Evolutionary conservation across 2,797 vertebrate genomes (phyloP), one percentile per base, ranked within the genome.

Genomic region (Phalloptychus januarius): DNA sequence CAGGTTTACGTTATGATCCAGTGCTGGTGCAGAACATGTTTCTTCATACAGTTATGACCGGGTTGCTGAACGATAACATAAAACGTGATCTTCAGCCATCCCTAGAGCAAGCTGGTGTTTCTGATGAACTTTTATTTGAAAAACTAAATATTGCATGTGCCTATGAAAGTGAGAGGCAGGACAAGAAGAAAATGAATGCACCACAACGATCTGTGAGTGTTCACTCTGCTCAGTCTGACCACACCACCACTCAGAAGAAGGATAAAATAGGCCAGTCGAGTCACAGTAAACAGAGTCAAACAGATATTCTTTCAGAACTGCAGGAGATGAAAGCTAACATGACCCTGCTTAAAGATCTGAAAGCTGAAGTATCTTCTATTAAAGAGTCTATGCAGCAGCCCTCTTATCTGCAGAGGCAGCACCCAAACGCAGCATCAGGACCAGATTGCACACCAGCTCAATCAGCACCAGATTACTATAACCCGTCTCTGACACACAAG

Each of bases 1-100:
- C 61, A 54, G 72, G 48, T 16, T 38, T 83, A 18, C 54, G 48
- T 33, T 81, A 81, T 56, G 58, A 86, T 18, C 71, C 75, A 36
- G 46, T 1, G 0, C 48, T 76, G 4, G 77, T 74, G 7, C 78
- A 83, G 38, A 83, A 33, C 23, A 52, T 80, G 78, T 83, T 83
- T 1, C 33, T 80, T 10, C 70, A 76, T 3, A 71, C 73, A 7
- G 76, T 81, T 2, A 52, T 81, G 5, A 81, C 81, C 0, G 44
- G 71, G 12, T 11, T 82, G 38, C 72, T 71, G 16, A 78, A 76
- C 4, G 12, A 80, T 11, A 65, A 72, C 45, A 78, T 82, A 2
- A 78, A 52, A 52, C n/a, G n/a, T 23, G 77, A 83, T 1, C 46
- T 83, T 2, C 77, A 79, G 16, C 46, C 76, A 7, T 76, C 52